Conservation (phyloP, 1,140 invertebrate genomes). For the Yoshiicerus persimilis region DNA sequence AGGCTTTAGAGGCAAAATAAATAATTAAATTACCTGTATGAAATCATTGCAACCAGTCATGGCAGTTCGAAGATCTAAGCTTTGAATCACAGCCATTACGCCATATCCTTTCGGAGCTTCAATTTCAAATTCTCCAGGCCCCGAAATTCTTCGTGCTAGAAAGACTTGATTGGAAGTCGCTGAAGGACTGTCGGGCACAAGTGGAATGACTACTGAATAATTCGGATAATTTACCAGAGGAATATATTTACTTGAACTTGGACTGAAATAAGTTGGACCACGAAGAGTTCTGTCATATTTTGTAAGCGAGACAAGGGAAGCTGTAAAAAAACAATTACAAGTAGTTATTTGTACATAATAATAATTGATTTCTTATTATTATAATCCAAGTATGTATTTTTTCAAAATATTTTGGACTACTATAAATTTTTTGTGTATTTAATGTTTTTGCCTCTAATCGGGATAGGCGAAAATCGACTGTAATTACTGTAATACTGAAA, state of each 20-base stretch:
- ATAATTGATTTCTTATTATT: too few species aligned
- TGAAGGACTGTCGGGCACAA: constrained; percentile 22
- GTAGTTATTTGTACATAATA: background rate
- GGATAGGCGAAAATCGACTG: too few species aligned
- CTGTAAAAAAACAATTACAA: background rate
- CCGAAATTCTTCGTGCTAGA: constrained; percentile 30
- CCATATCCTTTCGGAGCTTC: constrained; percentile 28
- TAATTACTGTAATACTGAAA: too few species aligned
- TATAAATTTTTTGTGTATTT: too few species aligned
- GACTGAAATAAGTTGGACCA: constrained; percentile 33
- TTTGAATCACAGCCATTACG: constrained; percentile 37
- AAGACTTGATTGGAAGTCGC: constrained; percentile 36
- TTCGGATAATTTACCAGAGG: constrained; percentile 27
- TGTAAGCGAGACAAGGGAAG: constrained; percentile 30
- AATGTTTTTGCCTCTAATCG: too few species aligned
- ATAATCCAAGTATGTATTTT: too few species aligned
- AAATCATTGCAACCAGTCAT: constrained; percentile 33
- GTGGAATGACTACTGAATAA: constrained; percentile 32
- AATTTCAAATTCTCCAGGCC: constrained; percentile 30
- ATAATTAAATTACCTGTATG: constrained; percentile 24
- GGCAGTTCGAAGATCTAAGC: constrained; percentile 26
- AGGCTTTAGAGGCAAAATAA: background rate
- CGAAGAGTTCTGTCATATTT: background rate
- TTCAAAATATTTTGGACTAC: too few species aligned
- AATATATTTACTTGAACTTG: constrained; percentile 20